Evolutionary conservation across 1,140 invertebrate genomes (phyloP), one percentile per base, ranked within the genome.

Genomic region (Drosophila virilis): DNA sequence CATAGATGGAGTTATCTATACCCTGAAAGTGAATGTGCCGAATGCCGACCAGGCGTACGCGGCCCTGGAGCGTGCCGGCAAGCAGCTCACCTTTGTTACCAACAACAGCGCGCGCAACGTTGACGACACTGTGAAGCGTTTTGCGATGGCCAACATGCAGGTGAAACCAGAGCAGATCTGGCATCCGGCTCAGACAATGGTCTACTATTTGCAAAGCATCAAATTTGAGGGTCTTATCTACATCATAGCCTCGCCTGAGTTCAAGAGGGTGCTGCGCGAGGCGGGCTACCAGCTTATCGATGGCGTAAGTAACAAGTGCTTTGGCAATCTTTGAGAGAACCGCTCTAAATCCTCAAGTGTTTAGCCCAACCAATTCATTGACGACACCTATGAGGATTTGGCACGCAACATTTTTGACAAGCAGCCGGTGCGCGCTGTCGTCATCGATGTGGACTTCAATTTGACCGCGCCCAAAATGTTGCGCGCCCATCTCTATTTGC

Each of bases 51-150:
- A 94, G 4, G 93, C 94, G 22, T 92, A 95, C 45, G 81, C 84
- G 10, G 90, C 92, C 28, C 93, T 96, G 37, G 91, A 93, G 66
- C 75, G 93, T 6, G 78, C 94, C 50, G 96, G 95, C 1, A 97
- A 97, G 89, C 93, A 93, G 51, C 90, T 97, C 0, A 93, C 95
- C 60, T 95, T 95, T 68, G 93, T 97, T 0, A 96, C 96, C 1
- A 97, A 97, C 82, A 97, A 97, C 84, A 94, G 93, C 64, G 83
- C 93, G 1, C 65, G 92, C 28, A 85, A 73, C 0, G 40, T 90
- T 55, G 79, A 93, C 2, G 73, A 91, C 7, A 93, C 93, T 57
- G 77, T 90, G 6, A 6, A n/a, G 5, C 46, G 43, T 1, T 90
- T 89, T 13, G 46, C 10, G n/a, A 59, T 60, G 6, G 8, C 64